A percentile compares a stretch with the other conserved stretches of the same genome.
These are phyloP conservation scores for Neelides sp. DNA, from an alignment of 1,140 invertebrate species.

Conservation along the genomic window DNA sequence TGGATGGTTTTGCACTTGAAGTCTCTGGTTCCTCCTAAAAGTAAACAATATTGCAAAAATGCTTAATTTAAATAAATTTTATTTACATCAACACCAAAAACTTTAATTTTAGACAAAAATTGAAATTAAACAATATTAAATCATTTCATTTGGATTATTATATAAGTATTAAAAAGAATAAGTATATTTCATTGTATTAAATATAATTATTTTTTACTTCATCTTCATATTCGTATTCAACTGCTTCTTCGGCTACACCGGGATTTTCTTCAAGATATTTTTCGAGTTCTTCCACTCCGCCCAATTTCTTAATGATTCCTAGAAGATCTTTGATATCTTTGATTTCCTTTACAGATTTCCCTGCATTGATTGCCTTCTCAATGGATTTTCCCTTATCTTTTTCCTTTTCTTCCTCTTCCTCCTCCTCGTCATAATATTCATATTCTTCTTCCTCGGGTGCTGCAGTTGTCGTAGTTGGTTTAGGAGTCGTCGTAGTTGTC, in stretches of 20 bases:
- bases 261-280: slow-evolving; percentile 31
- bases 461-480: slow-evolving; percentile 33
- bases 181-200: too few relatives aligned
- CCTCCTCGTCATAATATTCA: slow-evolving; percentile 43
- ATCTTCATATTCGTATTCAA: slow-evolving; percentile 42
- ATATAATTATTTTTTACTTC: too few relatives aligned
- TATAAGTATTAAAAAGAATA: too few relatives aligned
- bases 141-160: too few relatives aligned
- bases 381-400: neutral
- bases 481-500: slow-evolving; percentile 37
- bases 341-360: slow-evolving; percentile 44
- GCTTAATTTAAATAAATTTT: neutral
- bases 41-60: neutral
- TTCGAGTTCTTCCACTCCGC: slow-evolving; percentile 31
- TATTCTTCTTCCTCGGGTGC: slow-evolving; percentile 31
- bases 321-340: slow-evolving; percentile 71
- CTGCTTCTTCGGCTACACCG: slow-evolving; percentile 49
- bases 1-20: neutral
- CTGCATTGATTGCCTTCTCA: slow-evolving; percentile 17
- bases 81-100: too few relatives aligned
- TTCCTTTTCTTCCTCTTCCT: slow-evolving; percentile 50
- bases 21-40: neutral
- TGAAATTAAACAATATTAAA: neutral
- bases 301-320: slow-evolving; percentile 60
- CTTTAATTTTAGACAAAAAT: neutral